Percentiles rank a stretch among this genome's conserved stretches.
phyloP scores from a whole-genome alignment of 2,113 vertebrate species.

The Colinus virginianus region DNA sequence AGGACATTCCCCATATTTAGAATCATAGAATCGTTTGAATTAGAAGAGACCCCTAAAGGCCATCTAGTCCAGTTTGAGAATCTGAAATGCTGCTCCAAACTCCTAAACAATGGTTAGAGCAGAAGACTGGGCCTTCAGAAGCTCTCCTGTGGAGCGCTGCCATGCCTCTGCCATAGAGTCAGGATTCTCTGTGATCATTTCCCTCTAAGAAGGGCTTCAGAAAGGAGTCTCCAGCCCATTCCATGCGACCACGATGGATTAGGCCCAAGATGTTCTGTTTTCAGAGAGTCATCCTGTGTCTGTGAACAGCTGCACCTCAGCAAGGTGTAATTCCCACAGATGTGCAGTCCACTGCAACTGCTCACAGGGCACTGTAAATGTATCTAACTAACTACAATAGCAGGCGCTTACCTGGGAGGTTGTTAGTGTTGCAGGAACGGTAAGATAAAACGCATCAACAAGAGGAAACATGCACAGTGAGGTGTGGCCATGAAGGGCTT shows the following conservation, averaged over 20 bases:
- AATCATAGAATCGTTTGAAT: no score
- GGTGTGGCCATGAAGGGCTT: not conserved
- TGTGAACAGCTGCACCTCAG: not conserved
- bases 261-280: not conserved
- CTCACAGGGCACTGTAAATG: not conserved
- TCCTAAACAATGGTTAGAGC: not conserved
- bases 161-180: not conserved
- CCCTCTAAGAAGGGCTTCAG: constrained; percentile 29
- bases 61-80: not conserved
- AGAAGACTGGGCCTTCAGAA: not conserved
- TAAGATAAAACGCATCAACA: not conserved
- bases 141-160: not conserved
- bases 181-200: not conserved
- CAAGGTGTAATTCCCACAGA: not conserved
- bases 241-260: constrained; percentile 16
- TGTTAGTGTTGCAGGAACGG: not conserved
- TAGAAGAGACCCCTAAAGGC: no score
- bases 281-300: not conserved
- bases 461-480: not conserved
- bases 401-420: not conserved
- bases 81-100: not conserved
- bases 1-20: not conserved
- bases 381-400: not conserved
- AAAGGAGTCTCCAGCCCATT: not conserved
- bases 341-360: not conserved